Percentiles rank a stretch among this genome's conserved stretches.
Conservation (phyloP, 2,888 invertebrate genomes). For the Sphecodes monilicornis region DNA sequence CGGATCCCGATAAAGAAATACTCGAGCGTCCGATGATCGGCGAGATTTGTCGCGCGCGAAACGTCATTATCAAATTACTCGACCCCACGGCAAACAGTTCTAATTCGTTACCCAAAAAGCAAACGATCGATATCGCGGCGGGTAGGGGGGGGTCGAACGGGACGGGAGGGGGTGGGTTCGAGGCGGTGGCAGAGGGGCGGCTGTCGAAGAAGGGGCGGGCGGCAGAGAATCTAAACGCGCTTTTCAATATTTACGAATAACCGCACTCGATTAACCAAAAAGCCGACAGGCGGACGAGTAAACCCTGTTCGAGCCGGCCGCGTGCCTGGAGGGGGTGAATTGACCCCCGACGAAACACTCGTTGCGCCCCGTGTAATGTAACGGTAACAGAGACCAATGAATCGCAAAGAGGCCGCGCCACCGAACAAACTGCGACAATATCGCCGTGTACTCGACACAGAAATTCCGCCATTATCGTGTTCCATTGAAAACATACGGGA, state of each 20-base stretch:
- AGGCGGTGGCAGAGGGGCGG: background rate
- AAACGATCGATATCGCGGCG: background rate
- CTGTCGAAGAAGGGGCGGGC: background rate
- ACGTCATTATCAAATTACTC: conserved; percentile 6
- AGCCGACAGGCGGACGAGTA: conserved; percentile 41
- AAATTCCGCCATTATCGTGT: background rate
- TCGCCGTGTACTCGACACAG: background rate
- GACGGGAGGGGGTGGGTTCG: background rate
- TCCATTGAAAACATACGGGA: background rate
- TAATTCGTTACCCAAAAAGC: conserved; percentile 8
- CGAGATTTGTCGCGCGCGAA: background rate
- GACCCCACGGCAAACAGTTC: background rate
- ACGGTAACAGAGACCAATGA: conserved; percentile 56
- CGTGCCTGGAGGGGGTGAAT: conserved; percentile 44
- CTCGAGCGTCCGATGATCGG: background rate
- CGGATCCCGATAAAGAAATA: background rate
- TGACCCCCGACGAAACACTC: conserved; percentile 49
- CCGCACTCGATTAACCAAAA: conserved; percentile 73
- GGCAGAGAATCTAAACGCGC: conserved; percentile 66
- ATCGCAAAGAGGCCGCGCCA: conserved; percentile 47
- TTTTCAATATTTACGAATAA: conserved; percentile 78
- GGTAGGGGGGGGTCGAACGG: background rate
- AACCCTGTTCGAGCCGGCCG: conserved; percentile 8
- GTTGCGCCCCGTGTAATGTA: conserved; percentile 44
- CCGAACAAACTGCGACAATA: conserved; percentile 44